phyloP scores from a whole-genome alignment of 64 coral and sea anemone species.

The Orbicella faveolata region DNA sequence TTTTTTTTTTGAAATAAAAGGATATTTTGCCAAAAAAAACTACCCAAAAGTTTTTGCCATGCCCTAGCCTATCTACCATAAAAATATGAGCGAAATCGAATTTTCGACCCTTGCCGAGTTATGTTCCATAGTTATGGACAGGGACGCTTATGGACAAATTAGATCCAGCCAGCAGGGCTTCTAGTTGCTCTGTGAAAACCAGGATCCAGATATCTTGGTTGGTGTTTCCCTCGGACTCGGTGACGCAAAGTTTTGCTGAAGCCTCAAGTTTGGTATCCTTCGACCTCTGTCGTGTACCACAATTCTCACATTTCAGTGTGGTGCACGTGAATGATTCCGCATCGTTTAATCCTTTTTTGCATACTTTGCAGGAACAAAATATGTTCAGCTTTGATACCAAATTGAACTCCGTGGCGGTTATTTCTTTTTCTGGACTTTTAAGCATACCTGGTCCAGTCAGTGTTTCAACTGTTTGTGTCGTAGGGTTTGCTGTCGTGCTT shows the following conservation, averaged over 20 bases:
- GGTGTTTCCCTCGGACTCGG: neutral
- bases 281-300: conserved; percentile 41
- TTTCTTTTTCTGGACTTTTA: conserved; percentile 11
- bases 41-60: too few relatives aligned
- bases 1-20: too few relatives aligned
- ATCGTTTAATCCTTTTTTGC: conserved; percentile 49
- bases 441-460: conserved; percentile 30
- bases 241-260: conserved; percentile 44
- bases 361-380: conserved; percentile 50
- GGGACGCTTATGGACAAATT: neutral
- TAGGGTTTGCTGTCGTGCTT: conserved; percentile 19
- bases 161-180: conserved; percentile 25
- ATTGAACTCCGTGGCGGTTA: conserved; percentile 16
- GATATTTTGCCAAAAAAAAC: too few relatives aligned
- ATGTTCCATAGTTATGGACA: too few relatives aligned
- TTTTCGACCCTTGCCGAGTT: too few relatives aligned
- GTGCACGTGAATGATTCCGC: conserved; percentile 13
- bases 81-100: too few relatives aligned
- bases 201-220: conserved; percentile 44
- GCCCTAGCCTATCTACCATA: too few relatives aligned
- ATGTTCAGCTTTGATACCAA: conserved; percentile 34
- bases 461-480: conserved; percentile 49
- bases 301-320: conserved; percentile 37
- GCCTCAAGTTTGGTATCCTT: conserved; percentile 25
- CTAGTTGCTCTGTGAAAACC: conserved; percentile 34